Percentiles rank a stretch among this genome's conserved stretches.
phyloP scores from a whole-genome alignment of 2,888 invertebrate species.

The Trichopria drosophilae region DNA sequence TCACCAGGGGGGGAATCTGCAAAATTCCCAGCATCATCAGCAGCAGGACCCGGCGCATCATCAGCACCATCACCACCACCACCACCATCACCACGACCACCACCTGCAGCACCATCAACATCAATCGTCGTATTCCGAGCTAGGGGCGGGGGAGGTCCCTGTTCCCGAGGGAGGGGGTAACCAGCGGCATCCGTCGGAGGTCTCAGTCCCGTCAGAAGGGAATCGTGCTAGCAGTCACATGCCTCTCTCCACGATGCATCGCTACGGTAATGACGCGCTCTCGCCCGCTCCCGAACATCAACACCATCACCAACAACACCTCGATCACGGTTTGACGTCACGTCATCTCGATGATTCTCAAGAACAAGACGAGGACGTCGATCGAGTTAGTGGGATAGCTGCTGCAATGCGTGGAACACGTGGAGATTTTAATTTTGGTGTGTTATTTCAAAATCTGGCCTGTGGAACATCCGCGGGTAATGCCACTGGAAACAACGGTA shows the following conservation, averaged over 20 bases:
- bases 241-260: constrained; percentile 55
- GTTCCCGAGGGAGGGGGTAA: constrained; percentile 54
- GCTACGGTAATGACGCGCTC: constrained; percentile 52
- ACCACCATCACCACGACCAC: constrained; percentile 30
- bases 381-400: constrained; percentile 44
- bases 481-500: constrained; percentile 29
- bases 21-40: constrained; percentile 19
- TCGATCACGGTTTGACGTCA: too few species aligned
- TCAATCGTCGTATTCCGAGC: constrained; percentile 34
- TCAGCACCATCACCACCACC: constrained; percentile 23
- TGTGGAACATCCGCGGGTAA: constrained; percentile 12
- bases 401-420: constrained; percentile 47
- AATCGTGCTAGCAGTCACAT: constrained; percentile 53
- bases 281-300: constrained; percentile 43
- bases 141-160: constrained; percentile 50
- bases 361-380: constrained; percentile 39
- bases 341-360: too few species aligned
- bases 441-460: constrained; percentile 41
- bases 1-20: background rate
- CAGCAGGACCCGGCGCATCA: constrained; percentile 30
- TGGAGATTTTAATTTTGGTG: constrained; percentile 43
- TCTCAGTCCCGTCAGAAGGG: constrained; percentile 49
- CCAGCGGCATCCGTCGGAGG: constrained; percentile 42
- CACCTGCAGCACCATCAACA: constrained; percentile 37
- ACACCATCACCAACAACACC: constrained; percentile 33